Conservation (phyloP, 2,888 invertebrate genomes). For the Anoplius nigerrimus region DNA sequence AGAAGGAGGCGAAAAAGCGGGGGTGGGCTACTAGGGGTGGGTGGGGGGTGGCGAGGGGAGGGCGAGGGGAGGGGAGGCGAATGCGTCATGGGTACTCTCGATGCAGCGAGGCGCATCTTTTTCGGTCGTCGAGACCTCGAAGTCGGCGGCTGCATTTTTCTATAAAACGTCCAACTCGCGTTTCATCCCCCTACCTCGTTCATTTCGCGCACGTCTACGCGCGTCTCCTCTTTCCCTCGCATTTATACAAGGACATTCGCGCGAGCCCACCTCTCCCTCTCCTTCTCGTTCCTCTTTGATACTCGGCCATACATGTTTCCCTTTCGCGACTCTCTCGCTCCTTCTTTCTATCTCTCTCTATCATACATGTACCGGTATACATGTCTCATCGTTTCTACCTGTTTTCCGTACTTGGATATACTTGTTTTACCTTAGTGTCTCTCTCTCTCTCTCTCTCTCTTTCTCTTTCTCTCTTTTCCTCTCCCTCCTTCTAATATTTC, state of each 20-base stretch:
- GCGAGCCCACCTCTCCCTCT: too few relatives aligned
- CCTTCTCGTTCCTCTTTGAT: too few relatives aligned
- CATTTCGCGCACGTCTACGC: too few relatives aligned
- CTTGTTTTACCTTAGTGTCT: slow-evolving; percentile 20
- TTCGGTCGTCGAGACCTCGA: slow-evolving; percentile 29
- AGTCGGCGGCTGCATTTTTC: slow-evolving; percentile 52
- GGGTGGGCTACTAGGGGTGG: background rate
- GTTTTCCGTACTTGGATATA: too few relatives aligned
- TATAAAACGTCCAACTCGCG: slow-evolving; percentile 40
- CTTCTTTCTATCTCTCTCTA: too few relatives aligned
- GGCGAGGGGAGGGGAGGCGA: slow-evolving; percentile 12
- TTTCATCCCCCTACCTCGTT: background rate
- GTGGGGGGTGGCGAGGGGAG: background rate
- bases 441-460: slow-evolving; percentile 2
- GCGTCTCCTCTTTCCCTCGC: too few relatives aligned
- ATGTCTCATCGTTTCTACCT: too few relatives aligned
- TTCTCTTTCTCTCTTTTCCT: slow-evolving; percentile 23
- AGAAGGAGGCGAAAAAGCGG: background rate
- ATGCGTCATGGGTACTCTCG: slow-evolving; percentile 52
- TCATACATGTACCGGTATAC: too few relatives aligned
- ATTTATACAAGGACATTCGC: too few relatives aligned
- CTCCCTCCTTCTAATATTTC: too few relatives aligned
- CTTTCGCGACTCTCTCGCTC: too few relatives aligned
- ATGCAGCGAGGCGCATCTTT: slow-evolving; percentile 63
- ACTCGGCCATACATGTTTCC: too few relatives aligned